Percentiles rank a stretch among this genome's conserved stretches.
Conservation (phyloP, 1,140 invertebrate species). For the Drosophila sucinea region DNA sequence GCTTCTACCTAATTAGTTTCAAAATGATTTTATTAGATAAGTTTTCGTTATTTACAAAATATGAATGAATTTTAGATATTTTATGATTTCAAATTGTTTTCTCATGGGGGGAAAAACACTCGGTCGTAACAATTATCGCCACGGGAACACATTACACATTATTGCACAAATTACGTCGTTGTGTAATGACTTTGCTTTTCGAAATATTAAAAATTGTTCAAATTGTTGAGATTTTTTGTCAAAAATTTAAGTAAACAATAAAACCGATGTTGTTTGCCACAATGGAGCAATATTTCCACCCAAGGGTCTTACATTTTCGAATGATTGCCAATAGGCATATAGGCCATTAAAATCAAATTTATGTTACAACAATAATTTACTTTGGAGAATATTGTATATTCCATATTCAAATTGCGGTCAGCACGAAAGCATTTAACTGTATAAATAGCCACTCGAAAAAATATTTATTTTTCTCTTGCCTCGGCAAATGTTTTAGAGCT, state of each 20-base stretch:
- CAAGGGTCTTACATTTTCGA: slow-evolving; percentile 27
- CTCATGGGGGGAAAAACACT: too few species aligned
- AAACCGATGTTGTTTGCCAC: slow-evolving; percentile 5
- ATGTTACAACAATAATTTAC: slow-evolving; percentile 26
- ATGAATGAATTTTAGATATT: too few species aligned
- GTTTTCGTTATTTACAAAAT: too few species aligned
- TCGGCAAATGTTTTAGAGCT: slow-evolving; percentile 20
- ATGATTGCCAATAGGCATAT: slow-evolving; percentile 18
- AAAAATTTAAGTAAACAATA: slow-evolving; percentile 7
- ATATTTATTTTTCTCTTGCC: slow-evolving; percentile 40
- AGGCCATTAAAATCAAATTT: slow-evolving; percentile 23
- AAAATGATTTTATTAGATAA: too few species aligned
- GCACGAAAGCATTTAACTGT: slow-evolving; percentile 51
- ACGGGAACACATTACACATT: too few species aligned
- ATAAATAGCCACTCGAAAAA: slow-evolving; percentile 60
- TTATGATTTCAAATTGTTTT: too few species aligned
- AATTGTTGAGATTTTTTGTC: neutral
- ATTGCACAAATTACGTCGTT: neutral
- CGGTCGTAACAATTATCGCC: too few species aligned
- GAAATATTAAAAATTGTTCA: neutral
- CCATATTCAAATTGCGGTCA: slow-evolving; percentile 69
- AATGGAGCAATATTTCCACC: slow-evolving; percentile 18
- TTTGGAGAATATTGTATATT: slow-evolving; percentile 19
- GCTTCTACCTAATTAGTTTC: too few species aligned
- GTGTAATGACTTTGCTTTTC: neutral